Conservation (phyloP, 1,140 invertebrate species). For the Metopolophium dirhodum region DNA sequence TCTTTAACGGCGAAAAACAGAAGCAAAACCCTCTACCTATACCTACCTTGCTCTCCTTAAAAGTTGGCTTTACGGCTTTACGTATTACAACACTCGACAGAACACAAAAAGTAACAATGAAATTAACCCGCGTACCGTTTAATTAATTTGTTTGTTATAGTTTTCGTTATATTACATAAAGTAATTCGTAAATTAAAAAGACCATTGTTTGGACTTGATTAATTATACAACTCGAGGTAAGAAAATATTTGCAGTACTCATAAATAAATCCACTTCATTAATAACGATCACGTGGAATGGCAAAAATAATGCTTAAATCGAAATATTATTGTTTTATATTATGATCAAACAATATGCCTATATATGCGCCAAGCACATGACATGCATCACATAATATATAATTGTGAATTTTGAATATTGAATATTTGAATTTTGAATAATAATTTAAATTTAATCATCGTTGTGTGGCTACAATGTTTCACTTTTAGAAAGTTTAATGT, state of each 20-base stretch:
- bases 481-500: not conserved
- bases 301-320: not conserved
- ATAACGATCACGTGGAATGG: not conserved
- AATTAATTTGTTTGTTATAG: not conserved
- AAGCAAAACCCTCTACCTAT: not conserved
- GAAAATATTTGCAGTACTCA: not conserved
- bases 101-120: not conserved
- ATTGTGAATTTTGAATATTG: too few relatives aligned
- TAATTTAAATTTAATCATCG: too few relatives aligned
- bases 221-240: not conserved
- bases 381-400: not conserved
- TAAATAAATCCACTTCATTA: not conserved
- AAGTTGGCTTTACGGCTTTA: not conserved
- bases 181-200: not conserved
- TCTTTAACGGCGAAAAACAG: not conserved
- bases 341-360: not conserved
- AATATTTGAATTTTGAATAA: too few relatives aligned
- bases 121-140: slow-evolving; percentile 5
- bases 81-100: not conserved
- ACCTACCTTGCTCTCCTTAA: not conserved
- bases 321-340: not conserved
- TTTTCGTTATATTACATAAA: not conserved
- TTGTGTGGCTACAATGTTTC: not conserved
- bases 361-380: not conserved
- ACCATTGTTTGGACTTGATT: not conserved